phyloP scores from a whole-genome alignment of 2,113 vertebrate species.

The Cariama cristata region DNA sequence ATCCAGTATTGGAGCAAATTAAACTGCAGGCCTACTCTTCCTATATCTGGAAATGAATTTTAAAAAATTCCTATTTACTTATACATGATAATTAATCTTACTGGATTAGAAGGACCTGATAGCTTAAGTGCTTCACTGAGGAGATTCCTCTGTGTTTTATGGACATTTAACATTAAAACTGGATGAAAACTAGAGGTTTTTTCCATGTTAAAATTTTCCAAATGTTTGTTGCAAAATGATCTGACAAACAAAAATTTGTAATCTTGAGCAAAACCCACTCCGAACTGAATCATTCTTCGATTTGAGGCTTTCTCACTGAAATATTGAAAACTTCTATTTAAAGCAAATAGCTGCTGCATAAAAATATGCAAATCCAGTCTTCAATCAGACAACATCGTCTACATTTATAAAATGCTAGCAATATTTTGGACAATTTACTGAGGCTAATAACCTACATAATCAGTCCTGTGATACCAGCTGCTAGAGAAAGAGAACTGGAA shows the following conservation, averaged over 20 bases:
- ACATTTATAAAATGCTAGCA: neutral
- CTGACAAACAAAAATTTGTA: neutral
- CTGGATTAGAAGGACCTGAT: neutral
- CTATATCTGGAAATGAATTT: slow-evolving; percentile 29
- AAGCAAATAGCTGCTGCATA: neutral
- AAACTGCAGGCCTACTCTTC: slow-evolving; percentile 6
- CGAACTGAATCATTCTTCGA: neutral
- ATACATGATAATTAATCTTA: slow-evolving; percentile 36
- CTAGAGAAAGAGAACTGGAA: neutral
- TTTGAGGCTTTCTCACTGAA: neutral
- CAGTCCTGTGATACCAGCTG: neutral
- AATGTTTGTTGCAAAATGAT: neutral
- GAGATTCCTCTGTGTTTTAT: neutral
- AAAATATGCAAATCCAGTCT: neutral
- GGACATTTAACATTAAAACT: neutral
- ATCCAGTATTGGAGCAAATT: slow-evolving; percentile 17
- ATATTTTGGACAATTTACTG: neutral
- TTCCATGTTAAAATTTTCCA: neutral
- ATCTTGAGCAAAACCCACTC: neutral
- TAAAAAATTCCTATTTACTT: slow-evolving; percentile 44
- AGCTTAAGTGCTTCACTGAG: neutral
- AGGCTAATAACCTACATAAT: neutral
- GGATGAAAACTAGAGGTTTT: neutral
- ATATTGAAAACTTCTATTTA: slow-evolving; percentile 20
- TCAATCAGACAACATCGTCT: neutral